These are phyloP conservation scores for Holacanthus passer DNA, from an alignment of 2,113 vertebrate species.

Conservation along the genomic window DNA sequence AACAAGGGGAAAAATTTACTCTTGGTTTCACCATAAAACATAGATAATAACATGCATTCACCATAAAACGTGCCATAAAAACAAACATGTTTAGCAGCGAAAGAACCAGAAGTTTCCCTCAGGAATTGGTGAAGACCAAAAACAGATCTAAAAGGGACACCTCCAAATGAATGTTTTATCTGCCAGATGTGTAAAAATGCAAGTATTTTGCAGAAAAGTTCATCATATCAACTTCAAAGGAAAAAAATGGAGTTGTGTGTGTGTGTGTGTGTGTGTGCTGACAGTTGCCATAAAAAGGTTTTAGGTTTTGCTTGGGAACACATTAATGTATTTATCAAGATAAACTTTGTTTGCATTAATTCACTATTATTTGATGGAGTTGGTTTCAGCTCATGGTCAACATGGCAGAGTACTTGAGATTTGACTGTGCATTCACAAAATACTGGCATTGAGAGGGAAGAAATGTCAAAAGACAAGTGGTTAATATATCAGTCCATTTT, in stretches of 20 bases:
- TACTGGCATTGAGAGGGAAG: background rate
- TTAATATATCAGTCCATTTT: background rate
- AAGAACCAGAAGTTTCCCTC: background rate
- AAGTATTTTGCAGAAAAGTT: background rate
- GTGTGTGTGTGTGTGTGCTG: background rate
- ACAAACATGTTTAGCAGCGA: no score
- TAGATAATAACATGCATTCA: no score
- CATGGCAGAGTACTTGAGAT: background rate
- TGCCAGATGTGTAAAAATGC: background rate
- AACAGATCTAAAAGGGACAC: background rate
- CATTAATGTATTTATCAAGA: background rate
- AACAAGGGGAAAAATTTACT: no score
- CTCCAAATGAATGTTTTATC: background rate
- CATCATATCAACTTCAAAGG: background rate
- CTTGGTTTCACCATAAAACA: no score
- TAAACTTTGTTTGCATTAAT: no score
- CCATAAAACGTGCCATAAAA: no score
- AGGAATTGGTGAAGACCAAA: background rate
- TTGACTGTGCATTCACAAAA: constrained; percentile 3
- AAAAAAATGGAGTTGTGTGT: background rate
- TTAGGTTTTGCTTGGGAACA: background rate
- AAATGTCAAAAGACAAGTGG: background rate
- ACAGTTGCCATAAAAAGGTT: background rate
- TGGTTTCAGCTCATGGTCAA: background rate
- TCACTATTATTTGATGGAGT: no score